Conservation (phyloP, 2,797 vertebrate genomes). For the Heteromormyrus szaboi region DNA sequence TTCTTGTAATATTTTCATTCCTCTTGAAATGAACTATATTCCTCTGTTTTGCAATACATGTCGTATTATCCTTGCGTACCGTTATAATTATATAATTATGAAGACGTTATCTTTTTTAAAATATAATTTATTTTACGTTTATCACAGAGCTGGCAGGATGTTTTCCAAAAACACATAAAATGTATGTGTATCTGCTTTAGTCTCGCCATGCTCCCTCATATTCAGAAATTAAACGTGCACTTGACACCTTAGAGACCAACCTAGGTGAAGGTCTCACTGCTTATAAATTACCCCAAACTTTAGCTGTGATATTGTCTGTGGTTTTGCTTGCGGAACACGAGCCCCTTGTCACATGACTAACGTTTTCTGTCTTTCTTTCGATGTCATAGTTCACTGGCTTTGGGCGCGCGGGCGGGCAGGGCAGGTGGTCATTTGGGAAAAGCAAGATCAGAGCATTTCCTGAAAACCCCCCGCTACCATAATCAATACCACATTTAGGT, state of each 20-base stretch:
- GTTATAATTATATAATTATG: not conserved
- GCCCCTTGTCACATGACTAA: not conserved
- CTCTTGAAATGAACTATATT: not conserved
- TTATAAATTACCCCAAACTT: not conserved
- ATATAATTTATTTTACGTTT: not conserved
- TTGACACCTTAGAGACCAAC: not conserved
- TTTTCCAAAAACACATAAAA: not conserved
- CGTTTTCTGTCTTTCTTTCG: not conserved
- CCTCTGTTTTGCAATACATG: not conserved
- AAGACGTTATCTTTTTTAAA: not conserved
- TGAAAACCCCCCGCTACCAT: not conserved
- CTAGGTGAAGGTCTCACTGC: not conserved
- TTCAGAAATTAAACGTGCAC: not conserved
- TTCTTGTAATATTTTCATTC: not conserved
- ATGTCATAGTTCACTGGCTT: not conserved
- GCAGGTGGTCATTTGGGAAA: not conserved
- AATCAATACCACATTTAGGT: not conserved
- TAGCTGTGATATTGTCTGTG: not conserved
- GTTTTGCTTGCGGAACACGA: not conserved
- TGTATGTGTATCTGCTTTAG: not conserved
- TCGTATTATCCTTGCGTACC: not conserved
- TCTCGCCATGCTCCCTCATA: not conserved
- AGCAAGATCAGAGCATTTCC: slow-evolving; percentile 8
- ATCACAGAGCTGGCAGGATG: not conserved
- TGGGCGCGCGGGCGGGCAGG: not conserved